phyloP scores from a whole-genome alignment of 2,888 invertebrate genomes.

The Keiferia lycopersicella region DNA sequence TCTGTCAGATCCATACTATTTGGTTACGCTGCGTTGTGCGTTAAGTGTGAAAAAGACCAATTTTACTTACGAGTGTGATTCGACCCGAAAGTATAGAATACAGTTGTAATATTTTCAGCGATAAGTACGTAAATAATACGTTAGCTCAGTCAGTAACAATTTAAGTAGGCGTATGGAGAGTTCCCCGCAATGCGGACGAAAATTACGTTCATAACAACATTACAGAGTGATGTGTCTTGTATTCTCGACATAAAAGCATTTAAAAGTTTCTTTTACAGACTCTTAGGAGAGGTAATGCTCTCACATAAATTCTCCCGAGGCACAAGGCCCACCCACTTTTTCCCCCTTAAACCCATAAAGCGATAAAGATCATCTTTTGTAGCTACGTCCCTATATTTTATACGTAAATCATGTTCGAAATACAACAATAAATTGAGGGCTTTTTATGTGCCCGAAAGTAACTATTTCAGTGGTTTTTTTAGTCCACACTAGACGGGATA shows the following conservation, averaged over 20 bases:
- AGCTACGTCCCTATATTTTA: slow-evolving; percentile 37
- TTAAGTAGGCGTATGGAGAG: neutral
- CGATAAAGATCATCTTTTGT: slow-evolving; percentile 72
- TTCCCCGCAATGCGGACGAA: slow-evolving; percentile 29
- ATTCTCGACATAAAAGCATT: slow-evolving; percentile 59
- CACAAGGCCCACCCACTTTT: slow-evolving; percentile 51
- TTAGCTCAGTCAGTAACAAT: neutral
- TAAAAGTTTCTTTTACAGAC: slow-evolving; percentile 70
- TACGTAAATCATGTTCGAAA: slow-evolving; percentile 21
- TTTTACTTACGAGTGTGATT: too few relatives aligned
- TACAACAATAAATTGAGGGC: slow-evolving; percentile 17
- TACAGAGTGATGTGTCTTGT: slow-evolving; percentile 42
- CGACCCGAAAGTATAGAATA: too few relatives aligned
- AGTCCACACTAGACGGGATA: slow-evolving; percentile 54
- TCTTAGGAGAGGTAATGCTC: slow-evolving; percentile 57
- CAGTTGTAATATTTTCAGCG: too few relatives aligned
- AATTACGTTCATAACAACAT: slow-evolving; percentile 43
- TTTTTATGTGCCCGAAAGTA: neutral
- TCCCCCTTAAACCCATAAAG: slow-evolving; percentile 60
- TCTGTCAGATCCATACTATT: too few relatives aligned
- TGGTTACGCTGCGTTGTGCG: too few relatives aligned
- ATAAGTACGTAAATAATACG: too few relatives aligned
- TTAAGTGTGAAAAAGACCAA: too few relatives aligned
- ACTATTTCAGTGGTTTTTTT: slow-evolving; percentile 37
- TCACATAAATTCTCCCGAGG: slow-evolving; percentile 61